Percentiles rank a stretch among this genome's conserved stretches.
Evolutionary conservation across 1,140 invertebrate genomes (phyloP).

Genomic region (Orussus abietinus): DNA sequence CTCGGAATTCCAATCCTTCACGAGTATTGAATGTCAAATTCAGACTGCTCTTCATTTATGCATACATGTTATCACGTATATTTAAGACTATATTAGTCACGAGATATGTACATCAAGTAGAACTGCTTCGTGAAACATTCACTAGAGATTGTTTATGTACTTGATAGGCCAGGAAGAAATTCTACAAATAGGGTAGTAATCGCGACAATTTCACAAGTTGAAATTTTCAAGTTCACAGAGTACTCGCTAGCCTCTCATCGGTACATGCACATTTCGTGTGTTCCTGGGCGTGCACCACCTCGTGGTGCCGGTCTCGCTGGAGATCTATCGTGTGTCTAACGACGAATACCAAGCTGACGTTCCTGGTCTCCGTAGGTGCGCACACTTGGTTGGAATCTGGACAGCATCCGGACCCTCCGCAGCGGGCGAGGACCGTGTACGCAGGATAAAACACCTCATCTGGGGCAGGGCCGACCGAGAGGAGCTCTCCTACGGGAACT

Average conservation of each 20-base stretch:
- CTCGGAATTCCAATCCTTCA: too few species aligned
- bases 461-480: conserved; percentile 35
- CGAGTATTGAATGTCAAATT: too few species aligned
- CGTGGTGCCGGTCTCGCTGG: conserved; percentile 42
- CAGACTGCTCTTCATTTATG: too few species aligned
- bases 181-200: too few species aligned
- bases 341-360: conserved; percentile 44
- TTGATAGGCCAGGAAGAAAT: too few species aligned
- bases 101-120: too few species aligned
- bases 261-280: conserved; percentile 40
- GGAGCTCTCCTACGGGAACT: conserved; percentile 36
- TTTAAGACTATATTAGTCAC: too few species aligned
- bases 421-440: conserved; percentile 44
- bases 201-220: too few species aligned
- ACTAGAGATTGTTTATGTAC: too few species aligned
- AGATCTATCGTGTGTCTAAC: conserved; percentile 42
- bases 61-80: too few species aligned
- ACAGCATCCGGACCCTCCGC: conserved; percentile 44
- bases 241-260: conserved; percentile 11
- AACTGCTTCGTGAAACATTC: too few species aligned
- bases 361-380: conserved; percentile 35
- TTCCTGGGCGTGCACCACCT: conserved; percentile 39
- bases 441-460: conserved; percentile 46
- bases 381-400: conserved; percentile 35
- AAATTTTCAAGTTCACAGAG: too few species aligned